A percentile compares a stretch with the other conserved stretches of the same genome.
Conservation (phyloP, 2,113 vertebrate species). For the Buteo buteo region DNA sequence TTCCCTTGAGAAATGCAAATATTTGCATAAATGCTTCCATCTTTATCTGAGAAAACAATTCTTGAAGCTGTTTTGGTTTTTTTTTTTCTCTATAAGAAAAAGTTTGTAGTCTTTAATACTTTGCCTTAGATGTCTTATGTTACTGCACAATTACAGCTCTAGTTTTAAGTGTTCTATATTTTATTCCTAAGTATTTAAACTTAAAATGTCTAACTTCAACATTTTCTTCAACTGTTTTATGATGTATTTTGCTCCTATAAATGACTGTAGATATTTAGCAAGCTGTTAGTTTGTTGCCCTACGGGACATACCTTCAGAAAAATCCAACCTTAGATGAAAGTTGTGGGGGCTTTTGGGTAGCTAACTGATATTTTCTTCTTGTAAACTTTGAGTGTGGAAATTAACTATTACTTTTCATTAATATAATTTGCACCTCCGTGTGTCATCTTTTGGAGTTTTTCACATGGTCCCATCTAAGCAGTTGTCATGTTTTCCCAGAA, state of each 20-base stretch:
- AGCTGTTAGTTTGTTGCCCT: background rate
- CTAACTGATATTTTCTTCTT: background rate
- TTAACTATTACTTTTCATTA: background rate
- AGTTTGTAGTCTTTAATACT: background rate
- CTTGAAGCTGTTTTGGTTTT: background rate
- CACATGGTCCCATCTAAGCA: background rate
- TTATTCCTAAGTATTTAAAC: background rate
- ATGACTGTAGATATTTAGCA: background rate
- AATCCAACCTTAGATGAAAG: background rate
- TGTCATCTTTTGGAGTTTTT: background rate
- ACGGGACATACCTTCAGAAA: background rate
- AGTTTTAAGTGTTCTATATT: background rate
- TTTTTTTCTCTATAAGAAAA: background rate
- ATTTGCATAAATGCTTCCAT: background rate
- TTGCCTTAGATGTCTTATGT: background rate
- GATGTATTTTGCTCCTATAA: background rate
- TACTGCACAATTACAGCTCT: background rate
- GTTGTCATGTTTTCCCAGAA: background rate
- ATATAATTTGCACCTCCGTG: background rate
- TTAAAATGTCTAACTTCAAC: background rate
- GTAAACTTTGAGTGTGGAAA: background rate
- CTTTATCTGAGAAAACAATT: background rate
- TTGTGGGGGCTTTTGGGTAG: background rate
- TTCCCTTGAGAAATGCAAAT: background rate
- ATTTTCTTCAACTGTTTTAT: background rate